Conservation (phyloP, 2,888 invertebrate species). For the Spisula subtruncata region DNA sequence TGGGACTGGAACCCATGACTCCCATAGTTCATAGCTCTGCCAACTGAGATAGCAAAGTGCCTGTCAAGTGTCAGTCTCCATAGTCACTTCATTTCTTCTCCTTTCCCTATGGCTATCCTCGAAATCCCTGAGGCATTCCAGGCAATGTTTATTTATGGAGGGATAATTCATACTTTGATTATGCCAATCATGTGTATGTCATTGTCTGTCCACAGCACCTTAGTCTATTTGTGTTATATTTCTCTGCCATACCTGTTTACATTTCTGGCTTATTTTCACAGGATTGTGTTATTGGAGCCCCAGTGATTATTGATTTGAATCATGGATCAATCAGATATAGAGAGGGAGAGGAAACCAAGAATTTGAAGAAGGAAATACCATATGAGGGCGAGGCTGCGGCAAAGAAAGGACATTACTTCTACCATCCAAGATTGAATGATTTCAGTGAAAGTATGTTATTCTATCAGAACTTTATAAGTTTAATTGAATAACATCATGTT, state of each 20-base stretch:
- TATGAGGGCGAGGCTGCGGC: conserved; percentile 81
- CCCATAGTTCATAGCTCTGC: too few relatives aligned
- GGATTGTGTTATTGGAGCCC: conserved; percentile 81
- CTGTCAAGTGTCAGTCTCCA: too few relatives aligned
- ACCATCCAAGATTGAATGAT: conserved; percentile 82
- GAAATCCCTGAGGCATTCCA: too few relatives aligned
- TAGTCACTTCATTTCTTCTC: too few relatives aligned
- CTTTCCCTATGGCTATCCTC: too few relatives aligned
- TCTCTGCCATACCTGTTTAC: background rate
- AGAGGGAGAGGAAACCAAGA: conserved; percentile 71
- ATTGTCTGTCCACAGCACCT: background rate
- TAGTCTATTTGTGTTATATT: too few relatives aligned
- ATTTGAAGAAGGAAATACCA: conserved; percentile 79
- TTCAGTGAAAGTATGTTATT: conserved; percentile 81
- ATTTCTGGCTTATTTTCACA: conserved; percentile 51
- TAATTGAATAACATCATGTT: too few relatives aligned
- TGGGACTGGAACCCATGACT: too few relatives aligned
- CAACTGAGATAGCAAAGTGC: too few relatives aligned
- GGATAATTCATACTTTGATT: too few relatives aligned
- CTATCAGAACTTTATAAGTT: background rate
- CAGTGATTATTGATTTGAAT: conserved; percentile 83
- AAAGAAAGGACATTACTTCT: conserved; percentile 84
- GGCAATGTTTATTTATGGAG: too few relatives aligned
- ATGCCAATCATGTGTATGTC: too few relatives aligned
- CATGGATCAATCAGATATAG: conserved; percentile 85